Evolutionary conservation across 2,888 invertebrate genomes (phyloP).

Genomic region (Drosophila cognata): DNA sequence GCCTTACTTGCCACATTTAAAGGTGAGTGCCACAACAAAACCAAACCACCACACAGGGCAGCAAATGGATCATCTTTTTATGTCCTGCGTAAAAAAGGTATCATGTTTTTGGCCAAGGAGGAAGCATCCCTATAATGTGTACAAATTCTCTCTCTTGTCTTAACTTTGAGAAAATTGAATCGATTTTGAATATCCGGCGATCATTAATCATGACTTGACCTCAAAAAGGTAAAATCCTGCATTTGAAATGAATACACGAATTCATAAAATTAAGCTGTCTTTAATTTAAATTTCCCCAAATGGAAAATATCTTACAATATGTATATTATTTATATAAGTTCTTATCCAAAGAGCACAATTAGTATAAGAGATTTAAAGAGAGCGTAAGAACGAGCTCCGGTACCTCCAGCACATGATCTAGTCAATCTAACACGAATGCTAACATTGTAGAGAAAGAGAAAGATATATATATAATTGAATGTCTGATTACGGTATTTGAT

Average conservation of each 20-base stretch:
- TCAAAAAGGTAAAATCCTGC: neutral
- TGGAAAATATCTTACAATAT: neutral
- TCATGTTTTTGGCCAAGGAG: neutral
- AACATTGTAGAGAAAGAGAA: neutral
- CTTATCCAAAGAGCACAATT: neutral
- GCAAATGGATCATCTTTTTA: neutral
- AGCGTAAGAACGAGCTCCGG: neutral
- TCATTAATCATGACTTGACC: neutral
- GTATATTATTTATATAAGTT: too few species aligned
- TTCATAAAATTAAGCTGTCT: neutral
- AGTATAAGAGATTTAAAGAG: accelerated
- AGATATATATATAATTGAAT: neutral
- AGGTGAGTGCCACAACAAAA: slow-evolving; percentile 26
- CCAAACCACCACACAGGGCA: neutral
- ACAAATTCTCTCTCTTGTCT: neutral
- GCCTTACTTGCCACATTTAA: slow-evolving; percentile 26
- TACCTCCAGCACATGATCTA: neutral
- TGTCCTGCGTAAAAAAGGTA: neutral
- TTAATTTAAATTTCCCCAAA: neutral
- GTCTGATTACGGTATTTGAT: too few species aligned
- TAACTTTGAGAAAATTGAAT: neutral
- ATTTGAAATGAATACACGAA: neutral
- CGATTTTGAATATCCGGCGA: neutral
- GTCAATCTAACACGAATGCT: neutral
- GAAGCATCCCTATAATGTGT: neutral